These are phyloP conservation scores for Ispidina lecontei DNA, from an alignment of 2,797 vertebrate species.

Conservation along the genomic window DNA sequence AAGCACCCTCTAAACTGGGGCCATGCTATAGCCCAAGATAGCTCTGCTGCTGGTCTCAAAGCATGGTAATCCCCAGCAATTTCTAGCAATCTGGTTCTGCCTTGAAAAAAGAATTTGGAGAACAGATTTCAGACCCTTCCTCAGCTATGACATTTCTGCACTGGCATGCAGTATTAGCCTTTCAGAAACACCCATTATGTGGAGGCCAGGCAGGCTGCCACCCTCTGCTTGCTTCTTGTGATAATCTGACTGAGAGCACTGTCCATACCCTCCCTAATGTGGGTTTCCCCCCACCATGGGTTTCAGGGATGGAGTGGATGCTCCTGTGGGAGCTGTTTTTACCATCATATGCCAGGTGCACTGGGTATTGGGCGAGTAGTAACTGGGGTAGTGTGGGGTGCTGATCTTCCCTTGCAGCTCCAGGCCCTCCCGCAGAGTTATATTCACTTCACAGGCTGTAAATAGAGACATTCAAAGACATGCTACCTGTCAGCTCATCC, in stretches of 20 bases:
- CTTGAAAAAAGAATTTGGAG: not conserved
- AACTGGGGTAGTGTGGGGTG: conserved; percentile 93
- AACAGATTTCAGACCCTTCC: not conserved
- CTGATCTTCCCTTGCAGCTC: conserved; percentile 84
- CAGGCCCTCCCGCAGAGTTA: conserved; percentile 77
- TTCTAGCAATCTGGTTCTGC: not conserved
- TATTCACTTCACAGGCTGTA: conserved; percentile 83
- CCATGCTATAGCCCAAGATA: not conserved
- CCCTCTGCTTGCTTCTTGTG: not conserved
- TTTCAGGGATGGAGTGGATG: not conserved
- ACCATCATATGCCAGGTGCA: conserved; percentile 92
- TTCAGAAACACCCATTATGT: not conserved
- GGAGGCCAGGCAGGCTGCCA: not conserved
- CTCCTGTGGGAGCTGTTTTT: conserved; percentile 43
- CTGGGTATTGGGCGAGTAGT: conserved; percentile 90
- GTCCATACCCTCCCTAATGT: rapidly evolving
- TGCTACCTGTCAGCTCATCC: not conserved
- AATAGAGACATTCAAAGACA: conserved; percentile 7
- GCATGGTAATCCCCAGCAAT: not conserved
- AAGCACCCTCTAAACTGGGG: not conserved
- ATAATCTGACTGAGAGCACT: not conserved
- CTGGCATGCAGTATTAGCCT: not conserved
- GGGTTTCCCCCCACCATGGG: too few species aligned
- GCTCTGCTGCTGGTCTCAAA: not conserved
- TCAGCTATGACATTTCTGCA: not conserved